Conservation (phyloP, 92 coral and sea anemone genomes). For the Epizoanthus stellaris region DNA sequence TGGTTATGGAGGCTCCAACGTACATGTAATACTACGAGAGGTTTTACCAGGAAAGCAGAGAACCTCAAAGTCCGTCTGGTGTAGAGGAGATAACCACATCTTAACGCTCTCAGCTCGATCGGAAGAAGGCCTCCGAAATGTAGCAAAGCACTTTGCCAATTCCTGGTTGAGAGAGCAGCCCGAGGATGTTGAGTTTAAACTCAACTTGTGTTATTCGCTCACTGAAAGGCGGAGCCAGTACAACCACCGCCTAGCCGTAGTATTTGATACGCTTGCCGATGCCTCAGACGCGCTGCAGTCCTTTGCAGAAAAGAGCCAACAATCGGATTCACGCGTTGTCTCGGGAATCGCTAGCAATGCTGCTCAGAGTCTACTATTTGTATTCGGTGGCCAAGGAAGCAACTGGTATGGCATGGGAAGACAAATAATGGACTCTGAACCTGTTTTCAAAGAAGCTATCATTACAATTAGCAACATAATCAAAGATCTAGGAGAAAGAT, state of each 20-base stretch:
- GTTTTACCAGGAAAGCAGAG: neutral
- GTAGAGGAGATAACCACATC: constrained; percentile 23
- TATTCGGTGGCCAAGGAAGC: constrained; percentile 90
- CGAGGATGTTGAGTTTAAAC: constrained; percentile 43
- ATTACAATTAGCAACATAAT: constrained; percentile 57
- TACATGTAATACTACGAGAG: constrained; percentile 75
- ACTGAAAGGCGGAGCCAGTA: constrained; percentile 80
- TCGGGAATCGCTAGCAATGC: constrained; percentile 42
- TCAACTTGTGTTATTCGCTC: constrained; percentile 79
- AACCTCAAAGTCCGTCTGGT: neutral
- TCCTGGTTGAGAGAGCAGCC: constrained; percentile 65
- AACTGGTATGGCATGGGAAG: constrained; percentile 93
- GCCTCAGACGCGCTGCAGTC: constrained; percentile 58
- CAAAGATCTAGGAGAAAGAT: constrained; percentile 54
- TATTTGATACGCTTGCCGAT: constrained; percentile 59
- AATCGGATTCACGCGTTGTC: constrained; percentile 51
- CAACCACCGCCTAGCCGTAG: constrained; percentile 72
- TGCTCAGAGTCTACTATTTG: constrained; percentile 65
- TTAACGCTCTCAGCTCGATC: constrained; percentile 78
- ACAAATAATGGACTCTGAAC: constrained; percentile 73
- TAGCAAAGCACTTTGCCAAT: constrained; percentile 56
- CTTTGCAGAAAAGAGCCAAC: constrained; percentile 57
- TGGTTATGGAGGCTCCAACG: constrained; percentile 93
- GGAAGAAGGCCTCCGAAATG: constrained; percentile 54
- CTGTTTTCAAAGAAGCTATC: constrained; percentile 66